Conservation (phyloP, 2,797 vertebrate genomes). For the Acropternis orthonyx region DNA sequence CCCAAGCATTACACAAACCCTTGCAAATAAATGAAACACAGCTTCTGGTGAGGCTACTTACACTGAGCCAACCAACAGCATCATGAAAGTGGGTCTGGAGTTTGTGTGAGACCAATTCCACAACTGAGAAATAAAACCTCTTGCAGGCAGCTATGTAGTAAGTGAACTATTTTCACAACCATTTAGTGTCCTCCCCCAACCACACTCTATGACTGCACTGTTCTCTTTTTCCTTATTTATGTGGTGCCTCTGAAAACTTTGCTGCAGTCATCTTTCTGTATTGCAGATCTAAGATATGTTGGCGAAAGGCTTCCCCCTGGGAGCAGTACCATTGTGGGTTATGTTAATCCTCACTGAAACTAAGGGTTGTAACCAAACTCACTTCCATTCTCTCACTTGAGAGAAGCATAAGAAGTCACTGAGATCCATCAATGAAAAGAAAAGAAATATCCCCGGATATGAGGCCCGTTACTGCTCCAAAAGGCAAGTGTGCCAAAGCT, state of each 20-base stretch:
- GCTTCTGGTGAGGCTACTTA: neutral
- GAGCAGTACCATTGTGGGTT: neutral
- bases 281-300: neutral
- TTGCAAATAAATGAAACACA: neutral
- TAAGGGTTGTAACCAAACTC: neutral
- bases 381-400: neutral
- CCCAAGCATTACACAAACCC: neutral
- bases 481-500: neutral
- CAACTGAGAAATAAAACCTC: neutral
- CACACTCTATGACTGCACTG: neutral
- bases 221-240: neutral
- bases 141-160: neutral
- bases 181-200: rapidly evolving
- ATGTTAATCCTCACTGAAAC: neutral
- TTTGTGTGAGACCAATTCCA: neutral
- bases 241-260: neutral
- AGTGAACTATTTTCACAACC: neutral
- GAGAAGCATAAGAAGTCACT: neutral
- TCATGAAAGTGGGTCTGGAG: neutral
- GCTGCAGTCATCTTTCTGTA: neutral
- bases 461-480: neutral
- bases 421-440: neutral
- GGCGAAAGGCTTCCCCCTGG: neutral
- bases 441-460: neutral
- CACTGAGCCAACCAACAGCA: neutral